phyloP scores from a whole-genome alignment of 2,797 vertebrate species.

The Synanceia verrucosa region DNA sequence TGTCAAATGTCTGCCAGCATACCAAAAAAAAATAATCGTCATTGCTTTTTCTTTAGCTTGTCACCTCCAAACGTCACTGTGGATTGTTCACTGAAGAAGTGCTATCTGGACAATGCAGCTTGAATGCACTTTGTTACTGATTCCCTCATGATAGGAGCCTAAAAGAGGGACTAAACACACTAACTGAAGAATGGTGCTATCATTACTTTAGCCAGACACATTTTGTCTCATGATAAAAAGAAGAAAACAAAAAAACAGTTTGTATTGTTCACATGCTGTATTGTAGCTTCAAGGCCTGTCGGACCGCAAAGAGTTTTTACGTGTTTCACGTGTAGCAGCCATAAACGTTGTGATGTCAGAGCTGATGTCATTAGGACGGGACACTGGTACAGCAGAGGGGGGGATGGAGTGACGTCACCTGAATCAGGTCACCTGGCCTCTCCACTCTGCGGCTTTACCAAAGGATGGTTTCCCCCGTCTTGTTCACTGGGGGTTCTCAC shows the following conservation, averaged over 20 bases:
- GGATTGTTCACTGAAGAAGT: slow-evolving; percentile 67
- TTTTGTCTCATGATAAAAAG: slow-evolving; percentile 36
- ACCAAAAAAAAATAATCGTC: slow-evolving; percentile 70
- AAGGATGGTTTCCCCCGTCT: slow-evolving; percentile 66
- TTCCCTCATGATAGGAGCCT: slow-evolving; percentile 39
- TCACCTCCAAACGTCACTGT: slow-evolving; percentile 63
- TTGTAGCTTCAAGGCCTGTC: slow-evolving; percentile 61
- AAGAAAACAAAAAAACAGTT: slow-evolving; percentile 47
- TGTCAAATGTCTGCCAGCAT: slow-evolving; percentile 53
- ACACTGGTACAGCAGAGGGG: slow-evolving; percentile 45
- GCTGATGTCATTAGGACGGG: slow-evolving; percentile 70
- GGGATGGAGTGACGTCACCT: slow-evolving; percentile 41
- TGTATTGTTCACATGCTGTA: slow-evolving; percentile 68
- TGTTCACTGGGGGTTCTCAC: slow-evolving; percentile 33
- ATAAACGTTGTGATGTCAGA: slow-evolving; percentile 77
- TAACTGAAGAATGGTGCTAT: slow-evolving; percentile 82
- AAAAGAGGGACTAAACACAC: slow-evolving; percentile 38
- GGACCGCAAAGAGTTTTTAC: slow-evolving; percentile 38
- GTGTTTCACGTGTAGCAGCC: slow-evolving; percentile 75
- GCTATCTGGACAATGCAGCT: slow-evolving; percentile 70
- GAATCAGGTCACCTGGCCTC: slow-evolving; percentile 62
- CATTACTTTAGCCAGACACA: slow-evolving; percentile 55
- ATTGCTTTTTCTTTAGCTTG: slow-evolving; percentile 26
- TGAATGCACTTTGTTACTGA: slow-evolving; percentile 79
- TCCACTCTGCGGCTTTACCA: slow-evolving; percentile 72